Conservation (phyloP, 2,797 vertebrate species). For the Kryptolebias ocellatus region DNA sequence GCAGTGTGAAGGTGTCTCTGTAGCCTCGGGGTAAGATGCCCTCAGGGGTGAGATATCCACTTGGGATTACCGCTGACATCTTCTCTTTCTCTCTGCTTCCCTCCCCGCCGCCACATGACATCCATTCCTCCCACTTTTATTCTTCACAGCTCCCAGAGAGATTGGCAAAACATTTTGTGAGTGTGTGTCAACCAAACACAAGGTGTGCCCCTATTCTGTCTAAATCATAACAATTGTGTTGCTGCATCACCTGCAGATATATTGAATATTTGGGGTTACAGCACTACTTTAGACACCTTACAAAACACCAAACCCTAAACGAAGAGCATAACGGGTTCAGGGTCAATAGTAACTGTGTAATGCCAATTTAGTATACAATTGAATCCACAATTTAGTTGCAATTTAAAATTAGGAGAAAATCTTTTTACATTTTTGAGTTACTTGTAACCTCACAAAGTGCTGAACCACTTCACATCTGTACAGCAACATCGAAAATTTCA, state of each 20-base stretch:
- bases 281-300: constrained; percentile 16
- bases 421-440: no score
- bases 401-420: background rate
- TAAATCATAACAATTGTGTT: constrained; percentile 45
- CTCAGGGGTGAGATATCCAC: constrained; percentile 59
- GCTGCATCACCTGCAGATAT: constrained; percentile 18
- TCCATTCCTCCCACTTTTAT: constrained; percentile 46
- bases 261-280: constrained; percentile 20
- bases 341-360: constrained; percentile 11
- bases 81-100: constrained; percentile 42
- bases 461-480: no score
- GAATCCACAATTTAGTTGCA: background rate
- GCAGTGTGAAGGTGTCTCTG: constrained; percentile 34
- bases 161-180: constrained; percentile 37
- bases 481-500: no score
- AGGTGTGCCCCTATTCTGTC: constrained; percentile 28
- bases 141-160: constrained; percentile 35
- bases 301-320: background rate
- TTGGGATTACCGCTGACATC: constrained; percentile 65
- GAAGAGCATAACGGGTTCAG: constrained; percentile 15
- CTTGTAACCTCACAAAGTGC: no score
- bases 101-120: constrained; percentile 39
- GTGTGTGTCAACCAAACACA: constrained; percentile 24
- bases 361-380: no score
- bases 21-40: constrained; percentile 63